These are phyloP conservation scores for Gibbula magus DNA, from an alignment of 2,888 invertebrate genomes.

Conservation along the genomic window DNA sequence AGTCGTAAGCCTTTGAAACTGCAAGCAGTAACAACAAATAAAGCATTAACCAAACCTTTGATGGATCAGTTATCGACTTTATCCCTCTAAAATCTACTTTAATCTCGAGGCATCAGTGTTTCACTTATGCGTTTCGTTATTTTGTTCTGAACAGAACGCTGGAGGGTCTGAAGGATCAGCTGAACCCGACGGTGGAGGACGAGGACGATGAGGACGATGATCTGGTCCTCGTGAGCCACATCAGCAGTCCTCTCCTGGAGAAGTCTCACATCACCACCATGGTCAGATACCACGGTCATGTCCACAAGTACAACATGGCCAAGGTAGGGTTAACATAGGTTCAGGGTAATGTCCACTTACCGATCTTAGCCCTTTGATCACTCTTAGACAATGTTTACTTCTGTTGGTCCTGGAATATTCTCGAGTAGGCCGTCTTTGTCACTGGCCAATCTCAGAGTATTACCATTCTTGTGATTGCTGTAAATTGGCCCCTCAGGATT, in stretches of 20 bases:
- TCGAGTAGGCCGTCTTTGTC: too few species aligned
- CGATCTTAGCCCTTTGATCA: not conserved
- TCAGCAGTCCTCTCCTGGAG: slow-evolving; percentile 2
- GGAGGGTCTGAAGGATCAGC: not conserved
- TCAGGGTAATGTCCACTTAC: not conserved
- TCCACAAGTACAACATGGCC: slow-evolving; percentile 6
- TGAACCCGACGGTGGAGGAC: not conserved
- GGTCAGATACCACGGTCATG: not conserved
- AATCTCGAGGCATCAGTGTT: too few species aligned
- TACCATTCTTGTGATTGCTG: too few species aligned
- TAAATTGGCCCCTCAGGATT: too few species aligned
- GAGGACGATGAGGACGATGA: not conserved
- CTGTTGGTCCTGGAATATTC: too few species aligned
- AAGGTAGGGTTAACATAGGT: not conserved
- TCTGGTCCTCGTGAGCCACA: not conserved
- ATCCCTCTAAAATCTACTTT: too few species aligned
- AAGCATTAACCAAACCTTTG: too few species aligned
- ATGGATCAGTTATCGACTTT: too few species aligned
- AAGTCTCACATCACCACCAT: not conserved
- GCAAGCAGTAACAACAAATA: too few species aligned
- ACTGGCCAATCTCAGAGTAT: too few species aligned
- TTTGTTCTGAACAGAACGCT: not conserved
- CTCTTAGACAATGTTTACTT: not conserved
- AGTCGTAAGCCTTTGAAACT: too few species aligned
- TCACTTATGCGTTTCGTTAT: too few species aligned